These are phyloP conservation scores for Lytechinus pictus DNA, from an alignment of 35 echinoderm and acorn worm species.

Conservation along the genomic window DNA sequence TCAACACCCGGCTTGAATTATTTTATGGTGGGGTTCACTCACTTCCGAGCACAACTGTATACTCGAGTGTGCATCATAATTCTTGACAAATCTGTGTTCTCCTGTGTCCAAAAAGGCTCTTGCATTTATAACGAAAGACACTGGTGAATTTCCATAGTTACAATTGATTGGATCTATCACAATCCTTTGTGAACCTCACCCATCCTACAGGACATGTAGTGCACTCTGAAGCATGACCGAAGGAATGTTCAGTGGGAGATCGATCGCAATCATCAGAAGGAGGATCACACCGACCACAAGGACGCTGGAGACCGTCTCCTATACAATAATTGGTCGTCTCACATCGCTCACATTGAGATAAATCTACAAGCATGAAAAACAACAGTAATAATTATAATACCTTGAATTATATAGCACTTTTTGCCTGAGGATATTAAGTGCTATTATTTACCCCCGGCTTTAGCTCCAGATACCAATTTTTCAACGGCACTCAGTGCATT, in stretches of 20 bases:
- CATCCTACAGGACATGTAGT: slow-evolving; percentile 77
- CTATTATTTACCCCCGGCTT: too few species aligned
- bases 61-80: too few species aligned
- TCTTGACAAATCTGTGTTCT: background rate
- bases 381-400: too few species aligned
- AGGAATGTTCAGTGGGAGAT: slow-evolving; percentile 89
- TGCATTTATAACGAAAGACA: background rate
- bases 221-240: slow-evolving; percentile 93
- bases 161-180: too few species aligned
- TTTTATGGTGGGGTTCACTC: too few species aligned
- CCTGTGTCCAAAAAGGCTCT: background rate
- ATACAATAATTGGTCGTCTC: slow-evolving; percentile 91
- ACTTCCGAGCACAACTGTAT: too few species aligned
- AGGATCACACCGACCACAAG: slow-evolving; percentile 86
- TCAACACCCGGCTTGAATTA: too few species aligned
- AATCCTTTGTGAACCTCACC: slow-evolving; percentile 52
- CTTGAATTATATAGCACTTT: too few species aligned
- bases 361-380: slow-evolving; percentile 57
- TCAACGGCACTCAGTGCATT: too few species aligned
- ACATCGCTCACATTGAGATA: slow-evolving; percentile 77
- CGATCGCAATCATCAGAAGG: slow-evolving; percentile 58
- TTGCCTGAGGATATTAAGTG: too few species aligned
- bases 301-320: slow-evolving; percentile 85
- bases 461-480: too few species aligned
- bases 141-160: too few species aligned